Base-by-base conservation (phyloP, 2,113 vertebrate genomes). In the Leptobrachium ailaonicum region DNA sequence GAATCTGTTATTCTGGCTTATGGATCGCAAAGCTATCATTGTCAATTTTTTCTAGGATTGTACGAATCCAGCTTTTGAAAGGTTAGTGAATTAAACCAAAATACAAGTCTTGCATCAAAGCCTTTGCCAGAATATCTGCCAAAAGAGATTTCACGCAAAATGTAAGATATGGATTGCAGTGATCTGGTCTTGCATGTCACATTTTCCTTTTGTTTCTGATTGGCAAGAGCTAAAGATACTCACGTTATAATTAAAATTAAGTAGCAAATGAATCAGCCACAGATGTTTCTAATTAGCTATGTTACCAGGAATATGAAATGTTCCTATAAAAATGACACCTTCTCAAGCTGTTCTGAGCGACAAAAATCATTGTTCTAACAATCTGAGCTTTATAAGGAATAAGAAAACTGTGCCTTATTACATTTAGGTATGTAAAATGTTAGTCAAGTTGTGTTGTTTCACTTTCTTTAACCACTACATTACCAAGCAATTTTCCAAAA, bases 161-260 rank as follows among this genome's bases (percentile, higher is more conserved):
- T 4, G 8, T 50, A 8, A 50, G 4, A 50, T 5, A 50, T 5
- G 47, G 4, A 5, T 50, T 50, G 47, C 47, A 50, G 4, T 50
- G 47, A 5, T 50, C 47, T 50, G 47, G 8, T 50, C 47, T 50
- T 50, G 47, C 47, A 8, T 50, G 47, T 50, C 47, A 50, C 47
- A 60, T 14, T 60, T 60, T 32, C 20, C 2, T 60, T 13, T 60
- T 11, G 10, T 12, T 63, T 71, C 8, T 78, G 76, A 78, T 71
- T 78, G 76, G 71, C 76, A 63, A 10, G 76, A 71, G 67, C 76
- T 78, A 78, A 80, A 80, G 71, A 80, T 74, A 73, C 71, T 66
- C 20, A 44, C 42, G 42, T 62, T 71, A 77, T 70, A 78, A 70
- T 71, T 71, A 78, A 78, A 78, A 44, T 78, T 60, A 77, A 77